Base-by-base conservation (phyloP, 2,113 vertebrate species). In the Australoheros scitulus region DNA sequence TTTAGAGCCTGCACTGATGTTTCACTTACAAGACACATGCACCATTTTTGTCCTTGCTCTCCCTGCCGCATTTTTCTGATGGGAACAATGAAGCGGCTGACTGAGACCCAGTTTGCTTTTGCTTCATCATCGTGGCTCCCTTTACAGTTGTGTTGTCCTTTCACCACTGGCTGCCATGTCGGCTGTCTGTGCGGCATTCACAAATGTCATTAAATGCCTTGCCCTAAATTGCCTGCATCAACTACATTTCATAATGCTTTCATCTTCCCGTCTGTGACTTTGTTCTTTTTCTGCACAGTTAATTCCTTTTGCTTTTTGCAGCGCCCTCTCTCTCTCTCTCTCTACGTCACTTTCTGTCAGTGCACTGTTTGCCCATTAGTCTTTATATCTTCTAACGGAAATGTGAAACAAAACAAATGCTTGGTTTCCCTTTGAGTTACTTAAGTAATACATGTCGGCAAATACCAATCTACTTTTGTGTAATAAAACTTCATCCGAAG, bases 81-180 rank as follows among this genome's bases (percentile, higher is more conserved):
- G 61, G 86, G 87, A 86, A 74, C n/a, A 10, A 76, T 72, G 78
- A 83, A 56, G 65, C n/a, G 7, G 61, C 84, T 85, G 86, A 90
- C 80, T 83, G 80, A 92, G 79, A 81, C 77, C 60, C 81, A 84
- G 38, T 80, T 81, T 85, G 80, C 65, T 70, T 79, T 70, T 60
- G 22, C 70, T 43, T 83, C 82, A 61, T 82, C 78, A 38, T 79
- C 50, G 47, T 64, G 47, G 34, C 56, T 50, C 61, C 59, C 58
- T 83, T 77, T 61, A 26, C 47, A 76, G 41, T 72, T 63, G 20
- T 55, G 32, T 80, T 68, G 34, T 82, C 59, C 63, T 79, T 70
- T 80, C 43, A 65, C 84, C 36, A 83, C 57, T 41, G 63, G 56
- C 57, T 77, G 43, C 56, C 56, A 72, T 81, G 61, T 89, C 88